Conservation (phyloP, 2,797 vertebrate genomes). For the Girardinus metallicus region DNA sequence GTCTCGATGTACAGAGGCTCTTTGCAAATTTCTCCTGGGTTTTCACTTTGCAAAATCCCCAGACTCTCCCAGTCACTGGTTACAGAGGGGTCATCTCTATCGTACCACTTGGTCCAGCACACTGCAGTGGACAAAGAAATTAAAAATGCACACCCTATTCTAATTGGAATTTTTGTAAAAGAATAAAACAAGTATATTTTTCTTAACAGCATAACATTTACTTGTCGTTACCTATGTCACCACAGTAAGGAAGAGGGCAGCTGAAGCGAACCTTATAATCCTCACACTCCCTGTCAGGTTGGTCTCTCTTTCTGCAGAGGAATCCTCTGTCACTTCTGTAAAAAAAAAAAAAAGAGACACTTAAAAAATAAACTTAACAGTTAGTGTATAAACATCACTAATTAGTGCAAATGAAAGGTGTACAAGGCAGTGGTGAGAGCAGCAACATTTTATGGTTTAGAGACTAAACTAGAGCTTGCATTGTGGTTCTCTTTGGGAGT, state of each 20-base stretch:
- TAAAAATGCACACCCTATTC: not conserved
- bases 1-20: constrained; percentile 32
- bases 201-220: not conserved
- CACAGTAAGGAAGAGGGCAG: constrained; percentile 49
- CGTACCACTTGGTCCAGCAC: constrained; percentile 60
- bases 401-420: no score
- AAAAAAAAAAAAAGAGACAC: constrained; percentile 3
- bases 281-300: constrained; percentile 15
- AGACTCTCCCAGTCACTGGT: constrained; percentile 53
- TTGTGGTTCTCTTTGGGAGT: not conserved
- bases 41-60: rapidly evolving
- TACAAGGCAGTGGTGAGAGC: not conserved
- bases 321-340: constrained; percentile 47
- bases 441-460: not conserved
- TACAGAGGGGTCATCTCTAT: constrained; percentile 35
- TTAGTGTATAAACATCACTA: no score
- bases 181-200: no score
- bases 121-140: constrained; percentile 25
- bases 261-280: constrained; percentile 61
- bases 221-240: not conserved
- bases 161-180: not conserved
- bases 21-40: constrained; percentile 40
- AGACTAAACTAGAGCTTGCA: not conserved
- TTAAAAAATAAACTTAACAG: not conserved
- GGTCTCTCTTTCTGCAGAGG: constrained; percentile 43